Evolutionary conservation across 2,888 invertebrate genomes (phyloP), one percentile per base, ranked within the genome.

Genomic region (Pandemis corylana): DNA sequence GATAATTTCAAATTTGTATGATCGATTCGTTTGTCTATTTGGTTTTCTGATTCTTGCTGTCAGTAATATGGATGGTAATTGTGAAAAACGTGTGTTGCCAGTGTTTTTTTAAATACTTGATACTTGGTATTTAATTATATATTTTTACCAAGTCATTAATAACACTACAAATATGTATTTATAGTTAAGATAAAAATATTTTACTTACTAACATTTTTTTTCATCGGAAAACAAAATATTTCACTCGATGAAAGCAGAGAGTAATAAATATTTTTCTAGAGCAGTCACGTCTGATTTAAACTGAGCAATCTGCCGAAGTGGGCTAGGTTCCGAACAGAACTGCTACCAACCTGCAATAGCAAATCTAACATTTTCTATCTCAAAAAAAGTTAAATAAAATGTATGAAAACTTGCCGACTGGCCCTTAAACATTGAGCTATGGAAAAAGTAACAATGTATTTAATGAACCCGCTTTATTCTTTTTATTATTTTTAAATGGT

Each of bases 361-460:
- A 59, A 28, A 59, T 59, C 59, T 12, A 59, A 59, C 3, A 28
- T 20, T 28, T 28, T 20, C 46, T 46, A 0, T 46, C 44, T 3
- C 12, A 64, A 44, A 28, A 28, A 20, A 20, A 46, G 12, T 15
- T 13, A 41, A n/a, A 20, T 64, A 20, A 46, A 7, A 20, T 46
- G 12, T n/a, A 20, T 44, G 42, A 36, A 63, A 42, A n/a, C n/a
- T n/a, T 46, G 13, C 10, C 12, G 7, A 51, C 28, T 64, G 65
- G 49, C 68, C 69, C 65, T 74, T 74, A 72, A 72, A 28, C 66
- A 61, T 49, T 15, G 71, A 51, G 36, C 61, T 10, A 51, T 28
- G 49, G 69, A 74, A 74, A 74, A 74, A 74, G 69, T 74, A 69
- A 70, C 69, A 74, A 70, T 70, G 74, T 65, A 61, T 74, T 74